A percentile compares a stretch with the other conserved stretches of the same genome.
phyloP scores from a whole-genome alignment of 2,797 vertebrate genomes.

The Dicrostonyx torquatus region DNA sequence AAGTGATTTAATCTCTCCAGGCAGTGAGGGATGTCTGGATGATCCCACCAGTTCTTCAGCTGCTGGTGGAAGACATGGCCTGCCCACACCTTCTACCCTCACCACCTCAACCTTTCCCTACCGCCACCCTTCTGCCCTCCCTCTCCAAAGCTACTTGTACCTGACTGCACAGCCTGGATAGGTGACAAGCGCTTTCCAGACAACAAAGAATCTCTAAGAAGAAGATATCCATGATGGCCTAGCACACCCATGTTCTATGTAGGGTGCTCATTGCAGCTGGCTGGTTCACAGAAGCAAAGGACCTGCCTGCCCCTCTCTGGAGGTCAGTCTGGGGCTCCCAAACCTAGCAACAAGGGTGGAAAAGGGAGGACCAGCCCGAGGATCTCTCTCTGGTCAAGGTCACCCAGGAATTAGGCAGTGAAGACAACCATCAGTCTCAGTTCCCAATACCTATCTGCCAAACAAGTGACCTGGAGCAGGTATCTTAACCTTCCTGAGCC shows the following conservation, averaged over 20 bases:
- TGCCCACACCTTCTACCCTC: neutral
- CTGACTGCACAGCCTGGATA: conserved; percentile 23
- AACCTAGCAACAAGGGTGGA: neutral
- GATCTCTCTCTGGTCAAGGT: neutral
- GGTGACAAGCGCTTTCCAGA: conserved; percentile 55
- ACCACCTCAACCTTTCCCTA: neutral
- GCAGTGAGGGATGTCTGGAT: neutral
- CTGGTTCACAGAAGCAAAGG: neutral
- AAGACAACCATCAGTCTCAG: neutral
- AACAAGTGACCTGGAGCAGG: conserved; percentile 10
- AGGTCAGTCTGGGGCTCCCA: neutral
- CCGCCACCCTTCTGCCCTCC: neutral
- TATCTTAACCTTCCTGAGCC: neutral
- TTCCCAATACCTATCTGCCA: neutral
- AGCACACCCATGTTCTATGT: neutral
- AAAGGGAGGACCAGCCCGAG: neutral
- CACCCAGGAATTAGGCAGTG: neutral
- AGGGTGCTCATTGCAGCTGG: neutral
- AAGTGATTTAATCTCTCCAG: neutral
- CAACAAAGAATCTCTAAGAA: conserved; percentile 41
- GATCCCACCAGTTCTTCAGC: neutral
- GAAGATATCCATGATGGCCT: neutral
- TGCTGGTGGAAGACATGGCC: neutral
- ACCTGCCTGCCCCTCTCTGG: neutral
- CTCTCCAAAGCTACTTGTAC: neutral